Evolutionary conservation across 2,888 invertebrate genomes (phyloP).

Genomic region (Epirrita christyi): DNA sequence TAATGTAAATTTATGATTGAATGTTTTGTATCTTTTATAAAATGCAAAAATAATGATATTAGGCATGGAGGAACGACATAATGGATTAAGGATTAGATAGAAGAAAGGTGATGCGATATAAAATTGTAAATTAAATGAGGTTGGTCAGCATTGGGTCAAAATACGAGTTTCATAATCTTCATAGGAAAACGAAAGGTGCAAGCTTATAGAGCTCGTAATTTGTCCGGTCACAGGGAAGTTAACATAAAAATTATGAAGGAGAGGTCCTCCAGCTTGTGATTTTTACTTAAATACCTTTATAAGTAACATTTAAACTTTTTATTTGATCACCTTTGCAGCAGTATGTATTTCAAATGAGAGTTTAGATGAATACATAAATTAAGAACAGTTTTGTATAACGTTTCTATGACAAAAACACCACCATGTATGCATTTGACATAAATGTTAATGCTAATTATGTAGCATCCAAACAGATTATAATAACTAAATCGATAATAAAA

Average conservation of each 20-base stretch:
- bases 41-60: conserved; percentile 73
- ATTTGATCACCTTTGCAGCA: conserved; percentile 34
- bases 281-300: conserved; percentile 37
- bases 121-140: conserved; percentile 36
- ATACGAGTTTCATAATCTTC: conserved; percentile 19
- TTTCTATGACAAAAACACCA: conserved; percentile 75
- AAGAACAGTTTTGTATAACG: conserved; percentile 74
- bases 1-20: conserved; percentile 74
- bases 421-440: conserved; percentile 75
- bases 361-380: conserved; percentile 44
- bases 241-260: conserved; percentile 29
- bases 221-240: conserved; percentile 17
- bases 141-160: conserved; percentile 20
- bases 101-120: conserved; percentile 52
- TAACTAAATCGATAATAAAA: conserved; percentile 81
- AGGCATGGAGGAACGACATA: conserved; percentile 70
- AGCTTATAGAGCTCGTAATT: conserved; percentile 22
- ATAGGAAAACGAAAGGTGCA: conserved; percentile 14
- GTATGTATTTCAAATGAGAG: conserved; percentile 56
- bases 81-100: conserved; percentile 76
- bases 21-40: conserved; percentile 82
- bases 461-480: conserved; percentile 78
- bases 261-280: conserved; percentile 40
- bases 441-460: conserved; percentile 69
- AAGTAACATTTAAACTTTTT: conserved; percentile 38